These are phyloP conservation scores for Mustelus asterias DNA, from an alignment of 2,113 vertebrate genomes.

Conservation along the genomic window DNA sequence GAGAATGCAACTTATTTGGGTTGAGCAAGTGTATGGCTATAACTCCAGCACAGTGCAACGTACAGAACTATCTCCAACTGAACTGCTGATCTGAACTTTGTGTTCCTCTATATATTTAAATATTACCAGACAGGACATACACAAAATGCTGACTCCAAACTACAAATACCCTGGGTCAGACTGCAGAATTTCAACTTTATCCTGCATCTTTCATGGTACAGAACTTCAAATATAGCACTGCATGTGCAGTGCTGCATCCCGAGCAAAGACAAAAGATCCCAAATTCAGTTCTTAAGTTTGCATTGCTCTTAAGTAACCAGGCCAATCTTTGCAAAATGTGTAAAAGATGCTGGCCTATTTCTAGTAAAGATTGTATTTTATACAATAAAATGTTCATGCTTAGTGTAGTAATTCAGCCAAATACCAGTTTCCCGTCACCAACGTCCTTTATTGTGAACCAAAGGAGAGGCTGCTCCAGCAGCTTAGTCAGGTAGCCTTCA, in stretches of 20 bases:
- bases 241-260: not conserved
- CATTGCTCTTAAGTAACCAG: not conserved
- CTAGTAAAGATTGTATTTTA: not conserved
- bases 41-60: not conserved
- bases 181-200: not conserved
- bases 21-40: not conserved
- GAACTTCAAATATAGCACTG: not conserved
- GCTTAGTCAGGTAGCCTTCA: too few species aligned
- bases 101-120: not conserved
- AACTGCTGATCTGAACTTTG: not conserved
- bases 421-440: too few species aligned
- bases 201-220: not conserved
- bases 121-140: not conserved
- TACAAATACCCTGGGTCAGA: not conserved
- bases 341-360: not conserved
- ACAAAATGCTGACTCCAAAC: not conserved
- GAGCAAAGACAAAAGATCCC: not conserved
- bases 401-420: not conserved
- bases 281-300: not conserved
- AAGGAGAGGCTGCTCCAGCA: too few species aligned
- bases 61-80: not conserved
- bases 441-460: too few species aligned
- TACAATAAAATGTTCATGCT: not conserved
- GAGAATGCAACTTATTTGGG: not conserved
- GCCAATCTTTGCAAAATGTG: not conserved